Conservation (phyloP, 2,888 invertebrate genomes). For the Apodemia mormo region DNA sequence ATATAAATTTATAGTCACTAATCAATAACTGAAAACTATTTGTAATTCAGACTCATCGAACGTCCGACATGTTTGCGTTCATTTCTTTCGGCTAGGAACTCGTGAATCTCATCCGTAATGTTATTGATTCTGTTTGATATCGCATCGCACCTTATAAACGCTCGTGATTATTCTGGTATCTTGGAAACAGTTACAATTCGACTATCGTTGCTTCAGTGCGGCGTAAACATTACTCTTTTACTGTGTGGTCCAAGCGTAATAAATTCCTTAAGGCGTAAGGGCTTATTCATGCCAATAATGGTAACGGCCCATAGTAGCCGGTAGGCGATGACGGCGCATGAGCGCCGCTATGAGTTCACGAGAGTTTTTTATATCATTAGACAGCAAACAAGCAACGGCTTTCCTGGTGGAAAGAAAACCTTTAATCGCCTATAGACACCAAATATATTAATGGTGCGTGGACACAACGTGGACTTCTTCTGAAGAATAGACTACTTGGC, state of each 20-base stretch:
- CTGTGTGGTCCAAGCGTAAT: slow-evolving; percentile 48
- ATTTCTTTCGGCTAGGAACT: slow-evolving; percentile 13
- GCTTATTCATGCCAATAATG: no score
- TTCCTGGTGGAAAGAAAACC: no score
- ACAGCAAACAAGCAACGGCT: no score
- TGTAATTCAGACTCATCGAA: slow-evolving; percentile 6
- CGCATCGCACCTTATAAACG: slow-evolving; percentile 65
- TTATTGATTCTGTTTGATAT: slow-evolving; percentile 53
- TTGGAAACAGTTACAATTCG: slow-evolving; percentile 71
- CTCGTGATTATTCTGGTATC: slow-evolving; percentile 60
- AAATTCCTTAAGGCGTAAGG: neutral
- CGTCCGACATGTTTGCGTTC: slow-evolving; percentile 14
- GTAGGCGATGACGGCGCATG: no score
- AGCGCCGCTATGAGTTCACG: no score
- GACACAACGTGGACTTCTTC: no score
- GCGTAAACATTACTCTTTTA: slow-evolving; percentile 61
- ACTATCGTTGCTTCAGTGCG: slow-evolving; percentile 53
- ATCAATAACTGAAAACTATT: slow-evolving; percentile 9
- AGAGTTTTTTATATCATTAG: no score
- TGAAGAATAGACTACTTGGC: no score
- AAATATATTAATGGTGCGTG: no score
- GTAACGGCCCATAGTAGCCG: no score
- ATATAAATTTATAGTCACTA: slow-evolving; percentile 1
- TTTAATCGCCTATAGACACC: no score
- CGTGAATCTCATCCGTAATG: slow-evolving; percentile 21